Evolutionary conservation across 2,888 invertebrate genomes (phyloP).

Genomic region (Kryphioiulus occultus): DNA sequence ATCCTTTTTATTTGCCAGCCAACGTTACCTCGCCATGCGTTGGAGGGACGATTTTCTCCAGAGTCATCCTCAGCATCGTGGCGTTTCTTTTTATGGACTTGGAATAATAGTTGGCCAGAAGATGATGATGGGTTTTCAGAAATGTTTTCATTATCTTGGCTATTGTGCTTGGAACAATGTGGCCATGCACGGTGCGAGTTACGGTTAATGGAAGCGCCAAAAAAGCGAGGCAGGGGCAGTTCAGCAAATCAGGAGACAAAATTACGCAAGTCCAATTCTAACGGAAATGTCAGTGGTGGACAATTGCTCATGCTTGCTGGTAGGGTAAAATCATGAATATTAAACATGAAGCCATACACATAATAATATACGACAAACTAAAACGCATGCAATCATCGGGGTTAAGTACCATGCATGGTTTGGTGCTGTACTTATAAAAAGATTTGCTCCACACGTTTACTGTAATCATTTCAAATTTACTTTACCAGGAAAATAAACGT

Average conservation of each 20-base stretch:
- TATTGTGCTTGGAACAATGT: constrained; percentile 6
- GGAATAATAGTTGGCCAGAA: background rate
- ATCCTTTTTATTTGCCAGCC: constrained; percentile 11
- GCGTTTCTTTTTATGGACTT: constrained; percentile 32
- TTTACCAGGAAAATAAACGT: no score
- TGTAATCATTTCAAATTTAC: no score
- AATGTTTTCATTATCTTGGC: constrained; percentile 14
- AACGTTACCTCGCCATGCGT: background rate
- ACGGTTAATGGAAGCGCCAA: background rate
- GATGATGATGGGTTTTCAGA: constrained; percentile 26
- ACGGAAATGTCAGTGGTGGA: no score
- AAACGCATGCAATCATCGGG: no score
- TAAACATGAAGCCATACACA: no score
- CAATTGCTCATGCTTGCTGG: no score
- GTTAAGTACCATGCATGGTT: no score
- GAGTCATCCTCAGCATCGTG: constrained; percentile 13
- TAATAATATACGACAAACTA: no score
- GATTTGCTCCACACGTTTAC: no score
- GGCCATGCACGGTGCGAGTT: background rate
- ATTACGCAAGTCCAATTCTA: no score
- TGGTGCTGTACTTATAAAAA: no score
- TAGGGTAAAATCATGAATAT: no score
- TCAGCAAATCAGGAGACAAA: background rate
- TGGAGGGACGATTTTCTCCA: background rate
- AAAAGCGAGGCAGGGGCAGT: background rate